phyloP scores from a whole-genome alignment of 2,113 vertebrate genomes.

The Trinectes maculatus region DNA sequence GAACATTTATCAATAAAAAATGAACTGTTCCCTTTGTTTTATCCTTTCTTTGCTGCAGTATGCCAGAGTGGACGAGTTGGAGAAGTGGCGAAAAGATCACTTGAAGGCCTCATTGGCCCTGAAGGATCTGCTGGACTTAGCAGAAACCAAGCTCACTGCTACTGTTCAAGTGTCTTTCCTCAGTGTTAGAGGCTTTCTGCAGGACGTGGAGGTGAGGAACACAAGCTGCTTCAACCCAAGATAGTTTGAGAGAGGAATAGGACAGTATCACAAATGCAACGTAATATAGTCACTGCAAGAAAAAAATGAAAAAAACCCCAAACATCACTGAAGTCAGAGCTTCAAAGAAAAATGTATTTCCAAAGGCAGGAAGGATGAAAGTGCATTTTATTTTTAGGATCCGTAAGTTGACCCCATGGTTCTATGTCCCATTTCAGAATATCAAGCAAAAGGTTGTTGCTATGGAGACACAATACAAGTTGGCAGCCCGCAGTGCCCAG shows the following conservation, averaged over 20 bases:
- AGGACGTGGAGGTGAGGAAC: conserved; percentile 89
- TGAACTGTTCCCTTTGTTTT: background rate
- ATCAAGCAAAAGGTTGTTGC: conserved; percentile 89
- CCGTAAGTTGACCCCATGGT: conserved; percentile 14
- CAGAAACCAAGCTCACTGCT: conserved; percentile 83
- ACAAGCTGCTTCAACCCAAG: too few species aligned
- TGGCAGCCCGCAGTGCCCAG: conserved; percentile 85
- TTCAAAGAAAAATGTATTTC: background rate
- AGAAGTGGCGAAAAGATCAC: conserved; percentile 89
- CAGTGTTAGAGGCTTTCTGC: conserved; percentile 86
- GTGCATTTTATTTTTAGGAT: conserved; percentile 1
- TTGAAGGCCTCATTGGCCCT: conserved; percentile 81
- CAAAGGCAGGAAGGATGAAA: conserved; percentile 15
- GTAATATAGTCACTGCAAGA: background rate
- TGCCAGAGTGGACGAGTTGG: conserved; percentile 87
- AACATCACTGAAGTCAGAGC: background rate
- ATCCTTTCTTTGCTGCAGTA: conserved; percentile 79
- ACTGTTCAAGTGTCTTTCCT: conserved; percentile 88
- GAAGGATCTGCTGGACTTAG: conserved; percentile 86
- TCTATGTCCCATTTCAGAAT: conserved; percentile 77
- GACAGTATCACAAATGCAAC: background rate
- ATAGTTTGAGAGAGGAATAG: too few species aligned
- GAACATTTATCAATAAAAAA: background rate
- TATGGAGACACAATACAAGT: conserved; percentile 92
- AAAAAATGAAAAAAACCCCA: too few species aligned